phyloP scores from a whole-genome alignment of 2,797 vertebrate species.

The Passerculus sandwichensis region DNA sequence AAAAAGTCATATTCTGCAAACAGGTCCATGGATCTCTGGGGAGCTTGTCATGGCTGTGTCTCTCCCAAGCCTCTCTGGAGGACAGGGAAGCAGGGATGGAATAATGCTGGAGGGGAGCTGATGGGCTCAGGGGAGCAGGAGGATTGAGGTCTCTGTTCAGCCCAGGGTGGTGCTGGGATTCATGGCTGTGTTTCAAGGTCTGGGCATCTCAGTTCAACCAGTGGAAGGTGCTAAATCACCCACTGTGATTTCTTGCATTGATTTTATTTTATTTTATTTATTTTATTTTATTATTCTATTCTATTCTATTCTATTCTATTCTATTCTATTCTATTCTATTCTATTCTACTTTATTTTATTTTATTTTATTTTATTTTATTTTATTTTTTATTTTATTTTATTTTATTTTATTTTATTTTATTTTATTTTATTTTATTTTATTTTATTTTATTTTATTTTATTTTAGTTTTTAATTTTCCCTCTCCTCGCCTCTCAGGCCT shows the following conservation, averaged over 20 bases:
- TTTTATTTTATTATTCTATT: background rate
- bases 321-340: background rate
- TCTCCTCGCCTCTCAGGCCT: background rate
- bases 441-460: too few relatives aligned
- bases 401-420: background rate
- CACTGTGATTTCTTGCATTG: background rate
- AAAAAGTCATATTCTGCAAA: constrained; percentile 49
- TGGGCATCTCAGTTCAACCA: background rate
- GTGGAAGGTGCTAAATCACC: background rate
- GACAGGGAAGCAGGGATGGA: background rate
- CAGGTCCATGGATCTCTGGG: background rate
- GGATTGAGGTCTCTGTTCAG: background rate
- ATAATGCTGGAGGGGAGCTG: background rate
- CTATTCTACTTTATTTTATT: background rate
- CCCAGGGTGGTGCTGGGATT: background rate
- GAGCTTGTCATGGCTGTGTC: background rate
- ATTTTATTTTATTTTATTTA: background rate
- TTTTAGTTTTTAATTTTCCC: too few relatives aligned
- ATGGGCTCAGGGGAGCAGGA: background rate
- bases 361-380: background rate
- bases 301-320: background rate
- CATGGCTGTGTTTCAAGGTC: background rate
- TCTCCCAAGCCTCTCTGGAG: background rate
- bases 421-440: too few relatives aligned
- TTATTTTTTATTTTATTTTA: too few relatives aligned